Base-by-base conservation (phyloP, 2,113 vertebrate species). In the Limnothrissa miodon region DNA sequence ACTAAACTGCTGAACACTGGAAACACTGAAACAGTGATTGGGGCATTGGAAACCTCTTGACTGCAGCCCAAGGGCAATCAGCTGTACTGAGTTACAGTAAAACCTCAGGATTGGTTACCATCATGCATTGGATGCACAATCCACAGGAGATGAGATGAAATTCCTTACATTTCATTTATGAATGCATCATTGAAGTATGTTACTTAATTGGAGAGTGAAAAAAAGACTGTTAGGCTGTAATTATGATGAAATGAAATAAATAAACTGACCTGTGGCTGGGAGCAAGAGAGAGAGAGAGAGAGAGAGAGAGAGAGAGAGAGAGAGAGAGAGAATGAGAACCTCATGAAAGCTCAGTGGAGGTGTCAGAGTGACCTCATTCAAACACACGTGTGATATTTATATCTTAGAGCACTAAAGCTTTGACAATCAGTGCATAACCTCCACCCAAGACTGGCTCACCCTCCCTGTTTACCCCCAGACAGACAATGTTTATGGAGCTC, bases 371-470 rank as follows among this genome's bases (percentile, higher is more conserved):
- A 39, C 66, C 66, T 74, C 66, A 74, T 74, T 74, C 66, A 74
- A 74, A 74, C 66, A 74, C 4, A 74, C 36, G 66, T 74, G 66
- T 39, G 66, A 74, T 74, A 74, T 74, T 74, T 74, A 74, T 74
- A 74, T 74, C 66, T 74, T 33, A 33, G 66, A 74, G 36, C 66
- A 74, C 66, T 36, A 74, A 74, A 74, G 66, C 66, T 33, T 74
- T 74, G 66, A 74, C 66, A 74, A 74, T 74, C 66, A 74, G 66
- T 74, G 66, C 66, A 74, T 74, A 74, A 74, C 66, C 66, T 33
- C 66, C 66, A 9, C 25, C 29, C 42, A 4, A 42, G 25, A 66
- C 3, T n/a, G 15, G 4, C 7, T 25, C 59, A 66, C 25, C n/a
- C 59, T 56, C 51, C 51, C 51, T 56, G 51, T 56, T 56, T 56